These are phyloP conservation scores for Polyploca ridens DNA, from an alignment of 2,888 invertebrate species.

Conservation along the genomic window DNA sequence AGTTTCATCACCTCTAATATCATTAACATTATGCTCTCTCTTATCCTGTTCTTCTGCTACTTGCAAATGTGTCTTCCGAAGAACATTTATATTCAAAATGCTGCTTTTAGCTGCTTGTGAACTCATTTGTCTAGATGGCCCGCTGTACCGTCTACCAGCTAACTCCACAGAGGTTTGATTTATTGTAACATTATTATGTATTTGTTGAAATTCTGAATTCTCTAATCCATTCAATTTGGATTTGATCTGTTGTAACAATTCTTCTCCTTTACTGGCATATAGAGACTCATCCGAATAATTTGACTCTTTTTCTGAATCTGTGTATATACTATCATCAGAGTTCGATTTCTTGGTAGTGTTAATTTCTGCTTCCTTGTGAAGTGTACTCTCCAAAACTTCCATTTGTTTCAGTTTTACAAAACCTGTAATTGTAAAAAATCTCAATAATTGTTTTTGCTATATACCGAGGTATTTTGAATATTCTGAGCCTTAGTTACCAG, in stretches of 20 bases:
- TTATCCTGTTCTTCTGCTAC: conserved; percentile 49
- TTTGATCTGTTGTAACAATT: conserved; percentile 57
- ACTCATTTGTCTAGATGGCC: conserved; percentile 59
- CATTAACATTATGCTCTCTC: conserved; percentile 32
- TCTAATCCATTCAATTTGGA: conserved; percentile 43
- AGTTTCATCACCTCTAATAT: conserved; percentile 43
- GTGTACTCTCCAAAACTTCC: conserved; percentile 76
- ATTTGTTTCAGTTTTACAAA: conserved; percentile 83
- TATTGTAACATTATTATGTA: conserved; percentile 33
- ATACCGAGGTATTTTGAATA: neutral
- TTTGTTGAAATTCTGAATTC: conserved; percentile 20
- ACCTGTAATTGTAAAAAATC: conserved; percentile 72
- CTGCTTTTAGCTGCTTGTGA: conserved; percentile 53
- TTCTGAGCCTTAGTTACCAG: too few relatives aligned
- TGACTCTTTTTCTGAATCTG: conserved; percentile 78
- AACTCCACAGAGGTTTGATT: conserved; percentile 33
- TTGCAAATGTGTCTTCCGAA: conserved; percentile 37
- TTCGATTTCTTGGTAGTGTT: conserved; percentile 37
- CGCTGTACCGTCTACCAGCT: conserved; percentile 58
- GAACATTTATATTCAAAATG: conserved; percentile 53
- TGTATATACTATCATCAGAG: conserved; percentile 71
- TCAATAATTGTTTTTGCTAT: too few relatives aligned
- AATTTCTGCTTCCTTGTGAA: conserved; percentile 58
- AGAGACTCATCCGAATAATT: conserved; percentile 66
- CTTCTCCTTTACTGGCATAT: conserved; percentile 54